Percentiles rank a stretch among this genome's conserved stretches.
phyloP scores from a whole-genome alignment of 1,140 invertebrate species.

The Cephus cinctus region DNA sequence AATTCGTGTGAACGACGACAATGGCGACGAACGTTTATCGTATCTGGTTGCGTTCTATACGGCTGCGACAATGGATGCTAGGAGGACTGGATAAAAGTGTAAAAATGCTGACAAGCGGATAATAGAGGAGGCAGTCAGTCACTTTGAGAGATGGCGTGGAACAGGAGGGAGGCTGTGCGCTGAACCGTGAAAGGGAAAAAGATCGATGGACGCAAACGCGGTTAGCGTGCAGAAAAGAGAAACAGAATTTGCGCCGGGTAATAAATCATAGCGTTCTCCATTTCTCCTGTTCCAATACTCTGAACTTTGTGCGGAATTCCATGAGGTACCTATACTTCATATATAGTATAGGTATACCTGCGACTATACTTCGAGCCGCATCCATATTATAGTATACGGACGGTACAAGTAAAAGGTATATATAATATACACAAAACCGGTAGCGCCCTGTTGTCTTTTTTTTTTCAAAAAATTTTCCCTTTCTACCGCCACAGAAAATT shows the following conservation, averaged over 20 bases:
- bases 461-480: too few relatives aligned
- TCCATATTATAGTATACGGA: too few relatives aligned
- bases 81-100: conserved; percentile 53
- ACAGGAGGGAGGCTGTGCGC: conserved; percentile 44
- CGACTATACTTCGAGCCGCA: too few relatives aligned
- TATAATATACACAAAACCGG: too few relatives aligned
- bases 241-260: conserved; percentile 54
- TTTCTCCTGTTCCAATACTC: conserved; percentile 29
- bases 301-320: conserved; percentile 15
- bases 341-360: too few relatives aligned
- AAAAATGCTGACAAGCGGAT: conserved; percentile 59
- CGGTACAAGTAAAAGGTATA: too few relatives aligned
- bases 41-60: conserved; percentile 12
- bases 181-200: conserved; percentile 56
- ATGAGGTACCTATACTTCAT: too few relatives aligned
- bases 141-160: conserved; percentile 55
- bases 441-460: too few relatives aligned
- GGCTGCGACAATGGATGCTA: conserved; percentile 15
- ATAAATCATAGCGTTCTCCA: conserved; percentile 53
- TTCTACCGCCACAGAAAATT: too few relatives aligned
- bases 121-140: conserved; percentile 58
- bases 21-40: conserved; percentile 23
- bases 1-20: conserved; percentile 14
- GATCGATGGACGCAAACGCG: conserved; percentile 56
- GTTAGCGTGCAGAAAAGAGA: conserved; percentile 49